Evolutionary conservation across 1,140 invertebrate species (phyloP).

Genomic region (Drosophila erecta): DNA sequence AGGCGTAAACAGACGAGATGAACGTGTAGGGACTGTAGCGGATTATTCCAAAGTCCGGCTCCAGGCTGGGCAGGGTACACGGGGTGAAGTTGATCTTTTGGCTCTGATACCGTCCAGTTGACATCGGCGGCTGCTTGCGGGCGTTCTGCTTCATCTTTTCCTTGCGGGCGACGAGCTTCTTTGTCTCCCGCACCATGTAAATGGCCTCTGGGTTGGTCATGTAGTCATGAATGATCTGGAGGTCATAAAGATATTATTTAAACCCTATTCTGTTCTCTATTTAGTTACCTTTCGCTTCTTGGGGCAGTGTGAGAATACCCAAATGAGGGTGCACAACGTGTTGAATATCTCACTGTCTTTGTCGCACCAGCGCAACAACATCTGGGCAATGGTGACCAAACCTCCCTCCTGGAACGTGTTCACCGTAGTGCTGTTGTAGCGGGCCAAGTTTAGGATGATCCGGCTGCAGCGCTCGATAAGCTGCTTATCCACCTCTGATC

Average conservation of each 20-base stretch:
- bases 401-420: constrained; percentile 79
- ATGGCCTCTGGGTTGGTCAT: constrained; percentile 81
- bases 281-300: constrained; percentile 85
- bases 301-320: constrained; percentile 87
- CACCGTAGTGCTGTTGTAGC: constrained; percentile 74
- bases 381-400: constrained; percentile 81
- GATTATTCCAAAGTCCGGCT: constrained; percentile 82
- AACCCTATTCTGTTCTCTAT: too few relatives aligned
- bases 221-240: constrained; percentile 75
- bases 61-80: constrained; percentile 65
- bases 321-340: constrained; percentile 87
- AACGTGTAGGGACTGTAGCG: constrained; percentile 75
- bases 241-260: background rate
- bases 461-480: constrained; percentile 82
- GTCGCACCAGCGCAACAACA: constrained; percentile 88
- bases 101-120: constrained; percentile 28
- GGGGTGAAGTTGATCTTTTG: constrained; percentile 48
- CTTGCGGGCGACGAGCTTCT: constrained; percentile 81
- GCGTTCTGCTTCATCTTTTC: constrained; percentile 83
- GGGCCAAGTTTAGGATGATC: constrained; percentile 82
- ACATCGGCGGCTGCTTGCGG: constrained; percentile 48
- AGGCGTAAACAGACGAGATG: constrained; percentile 81
- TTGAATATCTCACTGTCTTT: constrained; percentile 87
- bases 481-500: constrained; percentile 84
- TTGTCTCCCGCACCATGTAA: constrained; percentile 81